Conservation (phyloP, 2,888 invertebrate species). For the Atrina japonica region DNA sequence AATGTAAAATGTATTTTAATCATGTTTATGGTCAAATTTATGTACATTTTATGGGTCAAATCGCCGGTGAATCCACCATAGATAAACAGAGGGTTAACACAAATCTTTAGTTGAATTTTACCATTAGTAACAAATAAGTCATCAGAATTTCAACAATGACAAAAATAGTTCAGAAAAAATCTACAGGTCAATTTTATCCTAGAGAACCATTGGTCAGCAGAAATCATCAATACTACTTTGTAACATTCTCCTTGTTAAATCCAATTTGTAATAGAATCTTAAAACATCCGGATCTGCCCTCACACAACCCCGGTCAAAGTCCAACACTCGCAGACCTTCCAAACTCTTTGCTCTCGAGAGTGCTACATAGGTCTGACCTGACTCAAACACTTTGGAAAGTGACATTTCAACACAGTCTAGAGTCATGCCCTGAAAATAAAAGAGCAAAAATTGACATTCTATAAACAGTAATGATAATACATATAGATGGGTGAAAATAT, state of each 20-base stretch:
- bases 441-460: no score
- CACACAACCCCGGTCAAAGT: constrained; percentile 92
- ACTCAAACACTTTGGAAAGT: constrained; percentile 93
- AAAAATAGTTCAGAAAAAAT: not conserved
- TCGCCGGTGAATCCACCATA: no score
- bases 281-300: constrained; percentile 93
- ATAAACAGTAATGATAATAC: no score
- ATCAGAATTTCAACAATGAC: no score
- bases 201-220: not conserved
- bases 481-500: no score
- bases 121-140: no score
- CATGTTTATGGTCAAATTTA: not conserved
- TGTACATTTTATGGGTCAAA: constrained; percentile 4
- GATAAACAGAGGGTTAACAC: no score
- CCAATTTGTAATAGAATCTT: constrained; percentile 85
- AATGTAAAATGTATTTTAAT: no score
- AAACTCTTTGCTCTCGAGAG: constrained; percentile 94
- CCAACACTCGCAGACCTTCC: constrained; percentile 90
- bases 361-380: constrained; percentile 98
- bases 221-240: constrained; percentile 55
- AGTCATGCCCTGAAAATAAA: constrained; percentile 90
- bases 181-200: no score
- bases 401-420: constrained; percentile 98
- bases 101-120: no score
- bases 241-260: constrained; percentile 65